Conservation (phyloP, 2,888 invertebrate species). For the Drosophila neonasuta region DNA sequence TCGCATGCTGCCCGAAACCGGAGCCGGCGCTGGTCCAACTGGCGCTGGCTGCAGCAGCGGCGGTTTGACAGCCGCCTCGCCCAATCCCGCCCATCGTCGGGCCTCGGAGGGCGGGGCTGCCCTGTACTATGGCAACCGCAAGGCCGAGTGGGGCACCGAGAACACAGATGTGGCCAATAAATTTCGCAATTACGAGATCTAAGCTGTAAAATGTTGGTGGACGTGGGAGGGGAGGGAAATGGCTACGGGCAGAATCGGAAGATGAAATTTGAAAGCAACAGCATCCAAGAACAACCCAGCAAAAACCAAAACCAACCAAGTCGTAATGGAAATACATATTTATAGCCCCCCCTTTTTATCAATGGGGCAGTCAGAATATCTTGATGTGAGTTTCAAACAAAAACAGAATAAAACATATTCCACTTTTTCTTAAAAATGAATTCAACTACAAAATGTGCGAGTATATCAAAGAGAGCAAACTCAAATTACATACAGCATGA, state of each 20-base stretch:
- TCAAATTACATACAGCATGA: conserved; percentile 14
- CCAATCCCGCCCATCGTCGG: conserved; percentile 86
- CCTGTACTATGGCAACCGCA: conserved; percentile 85
- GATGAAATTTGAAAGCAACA: conserved; percentile 11
- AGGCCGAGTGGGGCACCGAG: conserved; percentile 87
- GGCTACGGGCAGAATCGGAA: no score
- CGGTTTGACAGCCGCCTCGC: conserved; percentile 84
- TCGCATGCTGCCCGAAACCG: conserved; percentile 88
- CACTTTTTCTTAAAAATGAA: conserved; percentile 30
- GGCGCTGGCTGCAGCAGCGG: conserved; percentile 81
- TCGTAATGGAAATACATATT: conserved; percentile 44
- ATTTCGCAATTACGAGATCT: conserved; percentile 96
- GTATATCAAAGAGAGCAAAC: conserved; percentile 34
- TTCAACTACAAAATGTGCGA: conserved; percentile 9
- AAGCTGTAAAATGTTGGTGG: conserved; percentile 80
- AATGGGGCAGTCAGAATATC: conserved; percentile 41
- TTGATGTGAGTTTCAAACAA: conserved; percentile 57
- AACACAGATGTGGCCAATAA: conserved; percentile 92
- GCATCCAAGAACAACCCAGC: background rate
- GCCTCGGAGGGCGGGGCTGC: conserved; percentile 94
- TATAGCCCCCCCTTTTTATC: conserved; percentile 16
- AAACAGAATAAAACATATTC: conserved; percentile 35
- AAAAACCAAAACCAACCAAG: conserved; percentile 4
- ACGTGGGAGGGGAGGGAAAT: background rate
- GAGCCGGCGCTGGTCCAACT: conserved; percentile 63